Conservation (phyloP, 2,797 vertebrate species). For the Leuciscus waleckii region DNA sequence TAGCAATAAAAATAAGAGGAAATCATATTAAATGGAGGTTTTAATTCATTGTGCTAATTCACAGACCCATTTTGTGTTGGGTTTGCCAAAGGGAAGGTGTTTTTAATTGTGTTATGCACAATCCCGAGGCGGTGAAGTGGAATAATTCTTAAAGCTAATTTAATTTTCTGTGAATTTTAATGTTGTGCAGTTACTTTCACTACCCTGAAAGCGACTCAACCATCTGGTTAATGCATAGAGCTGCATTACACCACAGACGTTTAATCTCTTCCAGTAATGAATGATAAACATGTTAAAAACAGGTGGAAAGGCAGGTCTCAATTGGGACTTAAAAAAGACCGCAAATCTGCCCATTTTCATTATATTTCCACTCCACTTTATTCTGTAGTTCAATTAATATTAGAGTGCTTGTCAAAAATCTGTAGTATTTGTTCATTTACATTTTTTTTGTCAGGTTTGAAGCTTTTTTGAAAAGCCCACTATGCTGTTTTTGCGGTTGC, state of each 20-base stretch:
- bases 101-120: conserved; percentile 62
- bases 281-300: conserved; percentile 32
- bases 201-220: conserved; percentile 54
- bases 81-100: conserved; percentile 57
- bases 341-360: conserved; percentile 12
- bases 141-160: conserved; percentile 74
- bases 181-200: conserved; percentile 76
- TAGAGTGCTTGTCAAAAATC: conserved; percentile 6
- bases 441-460: not conserved
- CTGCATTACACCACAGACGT: conserved; percentile 40
- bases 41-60: conserved; percentile 69
- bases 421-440: not conserved
- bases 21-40: conserved; percentile 72
- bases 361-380: not conserved
- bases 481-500: not conserved
- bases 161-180: conserved; percentile 74
- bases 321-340: conserved; percentile 9
- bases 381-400: not conserved
- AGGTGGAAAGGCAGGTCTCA: not conserved
- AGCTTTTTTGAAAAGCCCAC: not conserved
- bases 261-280: conserved; percentile 46
- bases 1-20: conserved; percentile 70
- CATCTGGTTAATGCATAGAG: conserved; percentile 73
- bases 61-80: conserved; percentile 51
- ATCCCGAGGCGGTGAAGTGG: conserved; percentile 71